Conservation (phyloP, 2,797 vertebrate genomes). For the Rhynchotus rufescens region DNA sequence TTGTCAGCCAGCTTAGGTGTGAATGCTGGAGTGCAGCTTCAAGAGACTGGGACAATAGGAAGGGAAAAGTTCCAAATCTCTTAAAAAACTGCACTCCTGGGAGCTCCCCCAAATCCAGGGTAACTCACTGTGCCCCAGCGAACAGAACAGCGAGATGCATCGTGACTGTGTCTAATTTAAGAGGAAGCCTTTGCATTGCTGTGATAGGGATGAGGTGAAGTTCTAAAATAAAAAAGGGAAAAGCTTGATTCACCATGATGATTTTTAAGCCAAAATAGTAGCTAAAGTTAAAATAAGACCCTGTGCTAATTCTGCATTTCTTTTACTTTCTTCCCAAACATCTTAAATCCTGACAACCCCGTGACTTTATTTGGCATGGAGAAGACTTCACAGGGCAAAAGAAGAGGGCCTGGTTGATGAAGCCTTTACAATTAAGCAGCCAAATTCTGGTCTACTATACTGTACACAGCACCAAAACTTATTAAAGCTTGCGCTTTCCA, state of each 20-base stretch:
- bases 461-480: neutral
- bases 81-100: neutral
- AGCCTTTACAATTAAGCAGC: neutral
- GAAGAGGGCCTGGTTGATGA: neutral
- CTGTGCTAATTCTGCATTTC: neutral
- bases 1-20: neutral
- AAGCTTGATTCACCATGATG: neutral
- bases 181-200: neutral
- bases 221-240: neutral
- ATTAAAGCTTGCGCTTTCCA: neutral
- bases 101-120: neutral
- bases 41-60: neutral
- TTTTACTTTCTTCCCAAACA: neutral
- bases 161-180: neutral
- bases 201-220: neutral
- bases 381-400: neutral
- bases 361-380: neutral
- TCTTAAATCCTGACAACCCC: neutral
- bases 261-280: neutral
- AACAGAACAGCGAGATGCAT: neutral
- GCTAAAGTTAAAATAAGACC: neutral
- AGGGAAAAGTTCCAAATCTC: neutral
- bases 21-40: neutral
- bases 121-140: neutral
- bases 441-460: neutral